Percentiles rank a stretch among this genome's conserved stretches.
phyloP scores from a whole-genome alignment of 2,888 invertebrate species.

The Masnerella sp. region DNA sequence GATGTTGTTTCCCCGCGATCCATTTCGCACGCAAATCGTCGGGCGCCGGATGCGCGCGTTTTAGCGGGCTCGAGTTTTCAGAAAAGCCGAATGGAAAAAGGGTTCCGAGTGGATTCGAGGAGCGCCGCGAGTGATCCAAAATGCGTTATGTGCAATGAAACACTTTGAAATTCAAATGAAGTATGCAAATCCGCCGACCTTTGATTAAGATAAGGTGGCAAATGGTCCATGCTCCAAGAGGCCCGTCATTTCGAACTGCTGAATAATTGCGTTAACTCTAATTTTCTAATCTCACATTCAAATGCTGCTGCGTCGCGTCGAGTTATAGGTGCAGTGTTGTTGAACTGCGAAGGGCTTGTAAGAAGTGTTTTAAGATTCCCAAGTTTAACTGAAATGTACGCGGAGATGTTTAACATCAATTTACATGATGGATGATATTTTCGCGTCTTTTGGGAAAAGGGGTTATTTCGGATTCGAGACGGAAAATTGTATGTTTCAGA shows the following conservation, averaged over 20 bases:
- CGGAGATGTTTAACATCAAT: too few relatives aligned
- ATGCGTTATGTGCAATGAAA: slow-evolving; percentile 44
- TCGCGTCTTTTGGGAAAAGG: too few relatives aligned
- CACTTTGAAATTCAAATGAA: slow-evolving; percentile 54
- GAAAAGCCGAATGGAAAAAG: slow-evolving; percentile 47
- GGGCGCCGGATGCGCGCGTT: slow-evolving; percentile 39
- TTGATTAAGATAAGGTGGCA: slow-evolving; percentile 37
- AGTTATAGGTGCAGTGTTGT: too few relatives aligned
- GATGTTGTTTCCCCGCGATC: slow-evolving; percentile 55
- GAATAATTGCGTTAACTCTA: slow-evolving; percentile 8
- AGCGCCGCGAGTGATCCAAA: slow-evolving; percentile 33
- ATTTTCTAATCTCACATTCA: too few relatives aligned
- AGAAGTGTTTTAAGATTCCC: too few relatives aligned
- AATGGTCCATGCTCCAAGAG: slow-evolving; percentile 13
- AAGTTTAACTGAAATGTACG: too few relatives aligned
- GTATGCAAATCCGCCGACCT: slow-evolving; percentile 45
- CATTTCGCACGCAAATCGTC: slow-evolving; percentile 56
- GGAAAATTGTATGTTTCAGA: too few relatives aligned
- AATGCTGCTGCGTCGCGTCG: too few relatives aligned
- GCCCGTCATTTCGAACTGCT: neutral
- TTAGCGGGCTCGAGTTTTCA: slow-evolving; percentile 47
- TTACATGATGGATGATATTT: too few relatives aligned
- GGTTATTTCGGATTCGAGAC: too few relatives aligned
- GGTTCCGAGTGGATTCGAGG: slow-evolving; percentile 32
- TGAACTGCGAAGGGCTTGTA: too few relatives aligned